Conservation (phyloP, 2,888 invertebrate species). For the Reticulitermes lucifugus region DNA sequence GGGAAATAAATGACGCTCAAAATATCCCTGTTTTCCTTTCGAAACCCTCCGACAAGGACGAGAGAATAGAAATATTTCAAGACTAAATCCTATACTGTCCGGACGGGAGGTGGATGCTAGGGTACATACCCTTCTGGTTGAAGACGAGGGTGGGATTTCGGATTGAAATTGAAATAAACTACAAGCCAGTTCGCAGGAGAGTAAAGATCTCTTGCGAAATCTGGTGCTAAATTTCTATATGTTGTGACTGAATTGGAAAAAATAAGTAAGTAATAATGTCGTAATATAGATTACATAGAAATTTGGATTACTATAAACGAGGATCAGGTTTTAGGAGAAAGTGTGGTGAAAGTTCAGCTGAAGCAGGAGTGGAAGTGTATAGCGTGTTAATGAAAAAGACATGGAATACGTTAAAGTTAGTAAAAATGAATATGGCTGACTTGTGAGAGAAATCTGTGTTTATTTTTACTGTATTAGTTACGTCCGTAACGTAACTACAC, state of each 20-base stretch:
- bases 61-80: constrained; percentile 47
- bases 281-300: no score
- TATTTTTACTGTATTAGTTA: no score
- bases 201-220: background rate
- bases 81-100: constrained; percentile 29
- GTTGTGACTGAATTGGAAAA: background rate
- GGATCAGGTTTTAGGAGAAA: no score
- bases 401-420: no score
- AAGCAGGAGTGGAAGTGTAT: no score
- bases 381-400: no score
- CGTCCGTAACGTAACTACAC: no score
- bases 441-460: no score
- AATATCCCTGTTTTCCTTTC: constrained; percentile 34
- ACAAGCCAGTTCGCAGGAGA: background rate
- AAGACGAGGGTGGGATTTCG: constrained; percentile 35
- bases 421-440: no score
- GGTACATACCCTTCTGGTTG: background rate
- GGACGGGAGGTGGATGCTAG: constrained; percentile 32
- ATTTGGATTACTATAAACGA: no score
- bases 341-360: no score
- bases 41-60: constrained; percentile 17
- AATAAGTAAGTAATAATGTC: background rate
- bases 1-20: constrained; percentile 39
- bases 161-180: constrained; percentile 38
- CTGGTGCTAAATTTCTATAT: background rate